Evolutionary conservation across 2,888 invertebrate species (phyloP), one percentile per base, ranked within the genome.

Genomic region (Cantharis flavilabris): DNA sequence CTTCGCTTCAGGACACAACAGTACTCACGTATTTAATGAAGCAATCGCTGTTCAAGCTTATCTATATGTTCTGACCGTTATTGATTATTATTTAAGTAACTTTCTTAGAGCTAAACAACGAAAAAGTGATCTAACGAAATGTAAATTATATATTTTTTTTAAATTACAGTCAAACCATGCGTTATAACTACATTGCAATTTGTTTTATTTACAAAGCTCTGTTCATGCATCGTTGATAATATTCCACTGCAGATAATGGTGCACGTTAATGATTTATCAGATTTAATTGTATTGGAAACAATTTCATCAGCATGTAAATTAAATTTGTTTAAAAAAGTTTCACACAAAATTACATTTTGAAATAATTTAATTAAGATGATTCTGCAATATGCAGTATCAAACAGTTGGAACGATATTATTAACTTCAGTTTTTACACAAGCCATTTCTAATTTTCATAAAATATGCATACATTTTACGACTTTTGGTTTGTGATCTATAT

Each of bases 21-120:
- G 71, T 70, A 67, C 69, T 76, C 70, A 62, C 70, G 71, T 72
- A 71, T 77, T 67, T 75, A 77, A 75, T 75, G 77, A 75, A 30
- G 49, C 72, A 74, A 77, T 76, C 70, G 64, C 76, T 70, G 69
- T 69, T 74, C 70, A 63, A 74, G 69, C 64, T 74, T 74, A 74
- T 74, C 74, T 49, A 49, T n/a, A 49, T 49, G 0, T 49, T 49
- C n/a, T 23, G 20, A 67, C 65, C 65, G 65, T 23, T 67, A n/a
- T 65, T 23, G 65, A 67, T 49, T 49, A 33, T 13, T 13, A 33
- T 30, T 11, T 10, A 30, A 30, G 10, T 10, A 10, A 30, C 28
- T 30, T 11, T 30, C 3, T 49, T n/a, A 49, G n/a, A 13, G 49
- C 2, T 49, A 49, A 33, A 11, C 4, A 13, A 33, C 11, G 4